Evolutionary conservation across 2,797 vertebrate species (phyloP).

Genomic region (Pseudotriccus pelzelni): DNA sequence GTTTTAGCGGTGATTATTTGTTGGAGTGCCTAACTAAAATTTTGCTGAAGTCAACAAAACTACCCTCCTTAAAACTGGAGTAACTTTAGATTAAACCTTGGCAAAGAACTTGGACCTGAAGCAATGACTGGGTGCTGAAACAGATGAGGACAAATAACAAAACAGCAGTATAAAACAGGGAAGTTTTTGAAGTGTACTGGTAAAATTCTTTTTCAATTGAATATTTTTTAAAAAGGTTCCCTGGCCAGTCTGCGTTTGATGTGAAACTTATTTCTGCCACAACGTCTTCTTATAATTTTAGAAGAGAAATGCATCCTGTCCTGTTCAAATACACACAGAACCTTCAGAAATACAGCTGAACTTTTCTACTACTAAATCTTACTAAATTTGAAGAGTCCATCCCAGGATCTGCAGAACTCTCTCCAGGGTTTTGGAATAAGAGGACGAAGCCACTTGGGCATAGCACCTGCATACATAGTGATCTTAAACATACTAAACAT

Average conservation of each 20-base stretch:
- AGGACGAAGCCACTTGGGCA: constrained; percentile 91
- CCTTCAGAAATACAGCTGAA: constrained; percentile 17
- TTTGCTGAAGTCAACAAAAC: background rate
- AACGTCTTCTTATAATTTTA: background rate
- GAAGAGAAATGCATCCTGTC: constrained; percentile 5
- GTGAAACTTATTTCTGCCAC: background rate
- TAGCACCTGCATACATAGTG: constrained; percentile 94
- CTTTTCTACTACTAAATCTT: constrained; percentile 63
- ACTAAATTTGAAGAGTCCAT: constrained; percentile 87
- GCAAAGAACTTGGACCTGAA: background rate
- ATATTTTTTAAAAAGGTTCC: background rate
- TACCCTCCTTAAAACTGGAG: background rate
- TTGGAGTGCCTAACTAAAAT: background rate
- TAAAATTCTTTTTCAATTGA: background rate
- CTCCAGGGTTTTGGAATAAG: constrained; percentile 91
- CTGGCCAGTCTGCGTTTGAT: background rate
- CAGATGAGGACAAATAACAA: background rate
- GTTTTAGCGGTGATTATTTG: background rate
- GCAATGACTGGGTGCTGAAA: background rate
- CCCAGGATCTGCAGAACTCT: constrained; percentile 94
- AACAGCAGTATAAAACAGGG: background rate
- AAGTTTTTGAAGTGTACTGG: background rate
- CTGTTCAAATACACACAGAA: constrained; percentile 9
- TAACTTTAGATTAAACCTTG: background rate
- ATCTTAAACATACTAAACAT: constrained; percentile 98